Percentiles rank a stretch among this genome's conserved stretches.
phyloP scores from a whole-genome alignment of 2,113 vertebrate genomes.

The Regulus satrapa region DNA sequence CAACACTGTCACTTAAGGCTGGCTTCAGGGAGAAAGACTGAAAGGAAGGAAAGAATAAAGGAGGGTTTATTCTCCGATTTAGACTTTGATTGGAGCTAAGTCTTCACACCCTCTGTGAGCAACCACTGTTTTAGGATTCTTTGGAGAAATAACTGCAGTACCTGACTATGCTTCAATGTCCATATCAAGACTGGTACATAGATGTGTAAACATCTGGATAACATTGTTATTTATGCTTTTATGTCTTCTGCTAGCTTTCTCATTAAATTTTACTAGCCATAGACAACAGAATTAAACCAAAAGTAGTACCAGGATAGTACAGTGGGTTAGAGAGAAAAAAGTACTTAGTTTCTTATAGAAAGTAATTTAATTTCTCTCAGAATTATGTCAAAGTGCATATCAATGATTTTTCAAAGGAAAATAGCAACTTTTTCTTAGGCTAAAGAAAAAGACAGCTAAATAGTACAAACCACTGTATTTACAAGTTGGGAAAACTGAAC shows the following conservation, averaged over 20 bases:
- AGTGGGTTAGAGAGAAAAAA: not conserved
- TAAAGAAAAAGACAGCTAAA: not conserved
- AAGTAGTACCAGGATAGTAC: not conserved
- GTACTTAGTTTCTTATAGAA: not conserved
- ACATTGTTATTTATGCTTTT: not conserved
- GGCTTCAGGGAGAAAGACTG: not conserved
- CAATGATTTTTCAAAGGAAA: not conserved
- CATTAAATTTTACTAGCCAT: not conserved
- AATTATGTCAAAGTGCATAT: not conserved
- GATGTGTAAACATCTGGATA: not conserved
- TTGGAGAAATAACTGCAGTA: not conserved
- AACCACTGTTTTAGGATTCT: not conserved
- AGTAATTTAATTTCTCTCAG: not conserved
- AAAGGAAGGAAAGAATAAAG: not conserved
- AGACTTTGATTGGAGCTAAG: not conserved
- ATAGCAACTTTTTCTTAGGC: not conserved
- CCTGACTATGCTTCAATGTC: not conserved
- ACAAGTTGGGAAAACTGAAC: not conserved
- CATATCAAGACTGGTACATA: not conserved
- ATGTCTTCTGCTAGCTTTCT: not conserved
- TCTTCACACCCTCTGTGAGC: not conserved
- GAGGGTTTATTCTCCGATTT: not conserved
- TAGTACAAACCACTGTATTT: not conserved
- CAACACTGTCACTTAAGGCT: not conserved
- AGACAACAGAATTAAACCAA: not conserved